Evolutionary conservation across 2,113 vertebrate species (phyloP).

Genomic region (mouse (Mus musculus)): GRCm39 chr17:88091501-88092000

Average conservation of each 20-base stretch:
- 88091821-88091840: background rate
- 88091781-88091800: conserved; percentile 10
- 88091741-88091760: background rate
- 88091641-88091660: fast-evolving
- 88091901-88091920: conserved; percentile 67
- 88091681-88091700: background rate
- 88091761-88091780: conserved; percentile 17
- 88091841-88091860: conserved; percentile 55
- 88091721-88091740: background rate
- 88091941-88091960: conserved; percentile 69
- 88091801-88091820: background rate
- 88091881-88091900: background rate
- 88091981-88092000: conserved; percentile 61
- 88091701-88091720: background rate
- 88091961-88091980: conserved; percentile 39
- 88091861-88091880: conserved; percentile 6
- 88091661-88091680: background rate
- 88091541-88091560: background rate
- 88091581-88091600: background rate
- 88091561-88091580: background rate
- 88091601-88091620: background rate
- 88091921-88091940: conserved; percentile 12
- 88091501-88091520: background rate
- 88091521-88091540: background rate
- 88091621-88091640: background rate